These are phyloP conservation scores for Diaphora mendica DNA, from an alignment of 2,888 invertebrate genomes.

Conservation along the genomic window DNA sequence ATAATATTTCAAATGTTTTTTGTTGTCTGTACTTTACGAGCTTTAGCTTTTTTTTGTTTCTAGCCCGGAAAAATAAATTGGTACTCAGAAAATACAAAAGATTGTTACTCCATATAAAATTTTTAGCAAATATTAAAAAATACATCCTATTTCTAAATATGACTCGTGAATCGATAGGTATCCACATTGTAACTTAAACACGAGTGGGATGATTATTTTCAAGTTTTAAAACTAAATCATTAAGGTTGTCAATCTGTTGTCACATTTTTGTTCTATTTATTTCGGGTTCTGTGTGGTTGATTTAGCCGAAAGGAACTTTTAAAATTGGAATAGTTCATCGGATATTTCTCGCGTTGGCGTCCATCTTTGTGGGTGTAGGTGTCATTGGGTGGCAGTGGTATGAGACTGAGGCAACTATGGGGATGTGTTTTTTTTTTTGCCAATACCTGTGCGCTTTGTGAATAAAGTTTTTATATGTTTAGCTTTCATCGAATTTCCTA, in stretches of 20 bases:
- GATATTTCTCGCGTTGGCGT: conserved; percentile 76
- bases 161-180: too few relatives aligned
- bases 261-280: conserved; percentile 68
- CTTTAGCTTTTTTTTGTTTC: neutral
- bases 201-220: too few relatives aligned
- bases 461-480: conserved; percentile 63
- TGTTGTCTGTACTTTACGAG: conserved; percentile 1
- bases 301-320: conserved; percentile 78
- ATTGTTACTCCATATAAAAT: neutral
- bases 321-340: conserved; percentile 83
- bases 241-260: conserved; percentile 1
- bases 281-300: conserved; percentile 69
- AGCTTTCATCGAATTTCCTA: conserved; percentile 54
- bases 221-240: neutral
- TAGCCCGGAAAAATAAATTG: neutral
- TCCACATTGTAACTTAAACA: too few relatives aligned
- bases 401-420: conserved; percentile 46
- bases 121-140: neutral
- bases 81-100: neutral
- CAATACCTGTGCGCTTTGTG: conserved; percentile 70
- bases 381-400: conserved; percentile 48
- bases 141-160: too few relatives aligned
- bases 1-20: conserved; percentile 35
- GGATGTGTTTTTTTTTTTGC: conserved; percentile 70
- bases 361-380: conserved; percentile 75